Base-by-base conservation (phyloP, 2,888 invertebrate species). In the Catocala sponsa region DNA sequence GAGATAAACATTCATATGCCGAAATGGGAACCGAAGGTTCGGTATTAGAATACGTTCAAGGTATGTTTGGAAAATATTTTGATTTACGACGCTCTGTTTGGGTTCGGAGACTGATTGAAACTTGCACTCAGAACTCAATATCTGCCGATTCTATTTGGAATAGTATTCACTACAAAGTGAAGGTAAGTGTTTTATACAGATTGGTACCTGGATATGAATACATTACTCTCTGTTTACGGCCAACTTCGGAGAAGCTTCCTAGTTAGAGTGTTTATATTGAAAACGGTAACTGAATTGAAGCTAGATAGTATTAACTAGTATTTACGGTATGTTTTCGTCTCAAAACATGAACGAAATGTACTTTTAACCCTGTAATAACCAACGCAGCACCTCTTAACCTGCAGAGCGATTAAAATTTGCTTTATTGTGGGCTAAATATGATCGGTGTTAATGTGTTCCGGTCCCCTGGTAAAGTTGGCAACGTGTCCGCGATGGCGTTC, bases 1-100 rank as follows among this genome's bases (percentile, higher is more conserved):
- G 77, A 79, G 82, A 87, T 87, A 87, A 87, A 88, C 87, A 87
- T 88, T 87, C 86, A 86, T 85, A 87, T 84, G 79, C 79, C 59
- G 78, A 65, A 73, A 76, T 76, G 70, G 74, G 63, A 76, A 76
- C 67, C 75, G 58, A 74, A 74, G 71, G 75, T 78, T 70, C 52
- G 47, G 77, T 74, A 83, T 77, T 79, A 78, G 78, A 78, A 76
- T 78, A 71, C 72, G 72, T 70, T 76, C 67, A 73, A 68, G 72
- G 74, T 79, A 68, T 66, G 68, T 63, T 66, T 63, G 71, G 67
- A 70, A 76, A 71, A 77, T 73, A 76, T 72, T 78, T 76, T 79
- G 81, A 81, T 81, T 72, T 76, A 78, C 68, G 67, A 65, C 63
- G 41, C 10, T 53, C 62, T 68, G 54, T 70, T 72, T 52, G 57